Evolutionary conservation across 2,113 vertebrate genomes (phyloP), one percentile per base, ranked within the genome.

Genomic region (Laticauda laticaudata): DNA sequence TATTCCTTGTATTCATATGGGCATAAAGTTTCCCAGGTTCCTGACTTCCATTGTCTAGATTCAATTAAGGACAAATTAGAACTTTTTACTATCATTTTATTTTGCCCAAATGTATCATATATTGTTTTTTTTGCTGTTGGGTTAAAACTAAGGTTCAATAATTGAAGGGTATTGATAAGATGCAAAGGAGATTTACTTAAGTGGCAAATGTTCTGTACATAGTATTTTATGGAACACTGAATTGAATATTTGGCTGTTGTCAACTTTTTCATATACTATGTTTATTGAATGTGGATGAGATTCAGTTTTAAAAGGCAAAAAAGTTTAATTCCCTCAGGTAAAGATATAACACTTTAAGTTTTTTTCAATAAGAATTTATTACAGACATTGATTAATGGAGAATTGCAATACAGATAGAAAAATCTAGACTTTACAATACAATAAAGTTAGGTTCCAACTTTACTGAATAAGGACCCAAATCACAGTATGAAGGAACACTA

Each of bases 291-390:
- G 87, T n/a, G 20, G 20, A 45, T 86, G 43, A 43, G 9, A 86
- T 21, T 34, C 9, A 55, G 8, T 88, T 55, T 55, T 34, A 88
- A 88, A 55, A 88, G 3, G 20, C 15, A 20, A 55, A 34, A 20
- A 10, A 88, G 24, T 64, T 94, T 91, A 93, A 94, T 91, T 91
- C 93, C 92, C 90, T 93, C 92, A 89, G 23, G 48, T 26, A 51
- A 87, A 85, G 92, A 92, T 64, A 93, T 93, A 87, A 21, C 45
- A 57, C 23, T 56, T 90, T 34, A 75, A 34, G 64, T 75, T 75
- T 18, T 5, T 75, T 75, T 75, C 64, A 18, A 20, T 75, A 75
- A 75, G 2, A 34, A 18, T 34, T 34, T 34, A 34, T 57, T 23
- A 56, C 21, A 34, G 1, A 21, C n/a, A 89, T 21, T 39, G 24